Evolutionary conservation across 2,113 vertebrate species (phyloP).

Genomic region (Harpagus bidentatus): DNA sequence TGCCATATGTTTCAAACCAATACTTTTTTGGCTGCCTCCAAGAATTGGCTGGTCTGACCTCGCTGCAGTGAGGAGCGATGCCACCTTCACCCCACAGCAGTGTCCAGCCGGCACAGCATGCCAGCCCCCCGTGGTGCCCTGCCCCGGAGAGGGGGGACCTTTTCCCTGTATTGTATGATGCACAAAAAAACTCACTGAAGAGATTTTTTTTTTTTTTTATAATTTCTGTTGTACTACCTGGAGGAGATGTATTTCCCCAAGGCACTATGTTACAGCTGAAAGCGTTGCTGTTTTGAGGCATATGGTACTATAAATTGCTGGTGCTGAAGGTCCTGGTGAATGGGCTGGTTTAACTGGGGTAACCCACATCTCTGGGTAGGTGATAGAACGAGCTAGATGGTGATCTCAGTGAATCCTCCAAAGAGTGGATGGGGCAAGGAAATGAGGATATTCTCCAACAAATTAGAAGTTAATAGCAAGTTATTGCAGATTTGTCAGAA

Average conservation of each 20-base stretch:
- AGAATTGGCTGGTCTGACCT: not conserved
- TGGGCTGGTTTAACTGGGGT: not conserved
- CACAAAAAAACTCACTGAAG: too few species aligned
- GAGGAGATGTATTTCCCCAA: not conserved
- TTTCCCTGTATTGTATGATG: not conserved
- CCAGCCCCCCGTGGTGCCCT: not conserved
- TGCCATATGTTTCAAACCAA: conserved; percentile 44
- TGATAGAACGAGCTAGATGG: not conserved
- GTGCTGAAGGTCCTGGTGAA: not conserved
- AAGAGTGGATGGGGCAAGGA: not conserved
- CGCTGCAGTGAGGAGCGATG: not conserved
- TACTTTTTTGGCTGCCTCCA: not conserved
- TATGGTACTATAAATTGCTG: rapidly evolving
- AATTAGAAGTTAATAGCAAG: too few species aligned
- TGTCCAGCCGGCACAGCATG: rapidly evolving
- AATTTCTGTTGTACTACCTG: not conserved
- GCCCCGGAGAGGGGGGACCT: too few species aligned
- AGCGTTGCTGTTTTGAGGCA: not conserved
- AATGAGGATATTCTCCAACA: not conserved
- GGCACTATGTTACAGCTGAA: not conserved
- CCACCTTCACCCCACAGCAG: not conserved
- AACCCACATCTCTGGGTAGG: rapidly evolving
- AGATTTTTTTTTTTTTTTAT: rapidly evolving
- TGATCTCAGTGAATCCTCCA: not conserved
- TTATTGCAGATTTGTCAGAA: not conserved